Percentiles rank a stretch among this genome's conserved stretches.
phyloP scores from a whole-genome alignment of 37 sponge, comb jelly and placozoan genomes.

The Chondrilla cf. caribensis region DNA sequence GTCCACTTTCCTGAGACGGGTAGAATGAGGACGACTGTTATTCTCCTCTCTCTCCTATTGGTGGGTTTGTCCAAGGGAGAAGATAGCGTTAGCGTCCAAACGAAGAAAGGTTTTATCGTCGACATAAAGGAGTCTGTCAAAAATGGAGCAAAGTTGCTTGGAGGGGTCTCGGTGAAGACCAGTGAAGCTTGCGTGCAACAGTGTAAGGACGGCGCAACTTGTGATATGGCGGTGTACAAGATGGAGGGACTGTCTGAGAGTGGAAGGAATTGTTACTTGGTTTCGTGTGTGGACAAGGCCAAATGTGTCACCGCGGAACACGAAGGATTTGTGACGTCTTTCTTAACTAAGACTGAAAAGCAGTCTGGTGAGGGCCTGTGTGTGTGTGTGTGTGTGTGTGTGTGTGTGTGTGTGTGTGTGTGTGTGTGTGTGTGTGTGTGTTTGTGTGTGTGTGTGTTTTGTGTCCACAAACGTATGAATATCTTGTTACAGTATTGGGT shows the following conservation, averaged over 20 bases:
- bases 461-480: background rate
- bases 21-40: too few relatives aligned
- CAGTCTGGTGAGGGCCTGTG: background rate
- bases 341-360: background rate
- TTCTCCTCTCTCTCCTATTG: too few relatives aligned
- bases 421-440: constrained; percentile 16
- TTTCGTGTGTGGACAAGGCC: constrained; percentile 24
- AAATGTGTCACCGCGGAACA: constrained; percentile 45
- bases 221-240: constrained; percentile 62
- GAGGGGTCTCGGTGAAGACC: background rate
- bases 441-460: background rate
- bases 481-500: background rate
- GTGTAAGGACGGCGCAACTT: constrained; percentile 26
- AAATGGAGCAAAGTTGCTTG: constrained; percentile 44
- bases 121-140: constrained; percentile 50
- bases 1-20: too few relatives aligned
- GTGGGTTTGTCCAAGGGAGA: too few relatives aligned
- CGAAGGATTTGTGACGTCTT: constrained; percentile 20
- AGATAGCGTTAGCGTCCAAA: background rate
- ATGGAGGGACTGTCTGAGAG: constrained; percentile 34
- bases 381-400: constrained; percentile 23
- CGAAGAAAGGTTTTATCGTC: constrained; percentile 27
- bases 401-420: constrained; percentile 10
- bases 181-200: constrained; percentile 20
- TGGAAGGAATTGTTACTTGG: constrained; percentile 59